Percentiles rank a stretch among this genome's conserved stretches.
phyloP scores from a whole-genome alignment of 2,113 vertebrate species.

The Tachysurus fulvidraco region DNA sequence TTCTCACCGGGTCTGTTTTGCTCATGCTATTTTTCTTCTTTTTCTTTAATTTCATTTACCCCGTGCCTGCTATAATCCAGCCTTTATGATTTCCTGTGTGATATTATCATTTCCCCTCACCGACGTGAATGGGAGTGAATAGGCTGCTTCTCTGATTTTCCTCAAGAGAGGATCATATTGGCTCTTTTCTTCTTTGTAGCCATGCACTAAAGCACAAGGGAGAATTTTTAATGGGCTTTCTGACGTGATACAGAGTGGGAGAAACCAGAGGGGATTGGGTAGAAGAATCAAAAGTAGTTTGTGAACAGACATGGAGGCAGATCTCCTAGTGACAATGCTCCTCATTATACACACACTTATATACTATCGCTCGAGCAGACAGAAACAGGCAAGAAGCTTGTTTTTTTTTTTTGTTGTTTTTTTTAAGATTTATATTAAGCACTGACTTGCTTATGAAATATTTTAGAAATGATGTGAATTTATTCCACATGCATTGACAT shows the following conservation, averaged over 20 bases:
- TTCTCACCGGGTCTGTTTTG: conserved; percentile 35
- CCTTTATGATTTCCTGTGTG: conserved; percentile 53
- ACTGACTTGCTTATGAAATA: conserved; percentile 78
- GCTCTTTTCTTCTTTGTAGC: conserved; percentile 71
- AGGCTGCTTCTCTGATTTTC: conserved; percentile 70
- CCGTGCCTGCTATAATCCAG: conserved; percentile 46
- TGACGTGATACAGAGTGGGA: conserved; percentile 45
- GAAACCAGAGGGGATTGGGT: conserved; percentile 40
- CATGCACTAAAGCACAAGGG: conserved; percentile 60
- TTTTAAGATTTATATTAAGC: conserved; percentile 77
- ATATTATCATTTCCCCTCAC: conserved; percentile 57
- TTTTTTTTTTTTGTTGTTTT: conserved; percentile 32
- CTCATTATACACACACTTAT: conserved; percentile 58
- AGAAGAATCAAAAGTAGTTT: conserved; percentile 69
- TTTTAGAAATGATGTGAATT: conserved; percentile 80
- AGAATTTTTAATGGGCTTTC: conserved; percentile 58
- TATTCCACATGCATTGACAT: conserved; percentile 75
- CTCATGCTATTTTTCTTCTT: conserved; percentile 44
- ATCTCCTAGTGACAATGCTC: conserved; percentile 63
- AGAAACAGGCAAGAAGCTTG: conserved; percentile 62
- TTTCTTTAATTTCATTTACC: conserved; percentile 48
- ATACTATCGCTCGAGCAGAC: conserved; percentile 62
- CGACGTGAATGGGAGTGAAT: conserved; percentile 56
- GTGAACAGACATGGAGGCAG: conserved; percentile 68
- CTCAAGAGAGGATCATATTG: conserved; percentile 74